Base-by-base conservation (phyloP, 2,113 vertebrate species). In the Laterallus jamaicensis region DNA sequence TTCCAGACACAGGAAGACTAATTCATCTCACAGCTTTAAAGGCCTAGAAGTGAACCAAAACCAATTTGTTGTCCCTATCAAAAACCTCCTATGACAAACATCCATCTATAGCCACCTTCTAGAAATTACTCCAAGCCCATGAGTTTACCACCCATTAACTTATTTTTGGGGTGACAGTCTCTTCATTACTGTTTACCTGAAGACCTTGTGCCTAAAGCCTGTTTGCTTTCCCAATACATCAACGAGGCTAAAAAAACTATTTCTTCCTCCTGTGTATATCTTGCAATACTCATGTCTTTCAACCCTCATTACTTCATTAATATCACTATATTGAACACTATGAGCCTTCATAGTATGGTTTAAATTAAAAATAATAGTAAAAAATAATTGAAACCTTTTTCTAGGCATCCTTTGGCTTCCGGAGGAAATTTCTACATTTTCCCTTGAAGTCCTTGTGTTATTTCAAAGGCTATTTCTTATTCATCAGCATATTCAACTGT, bases 1-100 rank as follows among this genome's bases (percentile, higher is more conserved):
- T 88, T 92, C 50, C 17, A 81, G 31, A 63, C 39, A 67, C 4
- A 15, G 17, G 40, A 93, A 85, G 68, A 82, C 52, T 21, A 68
- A 39, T 93, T 78, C 5, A 39, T 18, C 11, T 83, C 52, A 63
- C 32, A 29, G 29, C 3, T 86, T 80, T 74, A 81, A 83, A 88
- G 95, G 24, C 16, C 56, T 71, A 78, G 37, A 92, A 25, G 37
- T 18, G 6, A 79, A 42, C 18, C 11, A 81, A 95, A 35, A 15
- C 37, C 19, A 64, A 49, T 78, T 75, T 69, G 22, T 44, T 89
- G 24, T 40, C 55, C 63, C 29, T 89, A 25, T 83, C 89, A 75
- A 89, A 94, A 96, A 79, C 69, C 86, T 82, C 54, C 39, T 56
- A 24, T 59, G 49, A 82, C 55, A 88, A 92, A 83, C 19, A 82